Evolutionary conservation across 2,113 vertebrate genomes (phyloP).

Genomic region (Progne subis): DNA sequence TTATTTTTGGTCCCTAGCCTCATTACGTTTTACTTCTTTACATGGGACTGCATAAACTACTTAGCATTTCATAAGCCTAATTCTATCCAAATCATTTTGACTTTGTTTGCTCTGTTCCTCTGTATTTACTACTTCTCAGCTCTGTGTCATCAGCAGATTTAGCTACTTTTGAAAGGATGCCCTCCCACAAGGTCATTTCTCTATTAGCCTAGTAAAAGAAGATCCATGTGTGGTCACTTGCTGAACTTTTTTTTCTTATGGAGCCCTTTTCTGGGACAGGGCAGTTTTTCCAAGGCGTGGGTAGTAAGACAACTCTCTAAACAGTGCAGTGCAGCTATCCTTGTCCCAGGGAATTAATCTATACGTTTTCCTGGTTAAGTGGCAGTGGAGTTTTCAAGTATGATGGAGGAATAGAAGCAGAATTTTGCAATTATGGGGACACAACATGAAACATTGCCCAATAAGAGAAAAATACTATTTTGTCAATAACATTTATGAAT

Average conservation of each 20-base stretch:
- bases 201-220: not conserved
- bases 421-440: not conserved
- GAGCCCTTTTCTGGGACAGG: not conserved
- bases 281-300: not conserved
- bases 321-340: not conserved
- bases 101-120: constrained; percentile 70
- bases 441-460: not conserved
- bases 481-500: not conserved
- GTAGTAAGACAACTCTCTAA: not conserved
- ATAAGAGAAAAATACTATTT: not conserved
- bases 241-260: not conserved
- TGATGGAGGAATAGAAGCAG: not conserved
- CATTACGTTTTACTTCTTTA: constrained; percentile 63
- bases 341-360: not conserved
- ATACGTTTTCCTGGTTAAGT: fast-evolving
- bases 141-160: constrained; percentile 62
- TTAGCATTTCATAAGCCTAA: constrained; percentile 68
- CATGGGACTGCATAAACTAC: constrained; percentile 52
- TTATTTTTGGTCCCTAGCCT: constrained; percentile 54
- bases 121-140: constrained; percentile 61
- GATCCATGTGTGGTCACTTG: not conserved
- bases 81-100: constrained; percentile 62
- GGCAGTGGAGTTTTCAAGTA: not conserved
- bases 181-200: constrained; percentile 31
- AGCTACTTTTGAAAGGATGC: constrained; percentile 41